These are phyloP conservation scores for Harlomillsia oculata DNA, from an alignment of 1,140 invertebrate species.

Conservation along the genomic window DNA sequence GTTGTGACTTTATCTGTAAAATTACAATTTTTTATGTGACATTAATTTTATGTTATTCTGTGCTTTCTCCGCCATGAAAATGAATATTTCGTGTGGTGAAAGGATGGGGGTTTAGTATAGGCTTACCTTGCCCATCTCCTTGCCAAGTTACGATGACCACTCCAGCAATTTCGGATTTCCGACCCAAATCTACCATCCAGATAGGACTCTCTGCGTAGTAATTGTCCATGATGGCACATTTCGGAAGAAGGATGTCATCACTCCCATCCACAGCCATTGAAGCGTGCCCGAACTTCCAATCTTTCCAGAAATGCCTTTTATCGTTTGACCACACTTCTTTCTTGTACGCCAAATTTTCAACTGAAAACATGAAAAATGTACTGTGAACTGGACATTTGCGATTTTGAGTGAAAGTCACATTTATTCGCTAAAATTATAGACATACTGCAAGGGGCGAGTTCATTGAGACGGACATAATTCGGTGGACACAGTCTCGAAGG, in stretches of 20 bases:
- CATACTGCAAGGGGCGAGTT: conserved; percentile 47
- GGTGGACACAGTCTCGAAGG: conserved; percentile 44
- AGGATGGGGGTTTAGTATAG: too few relatives aligned
- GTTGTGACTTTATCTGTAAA: conserved; percentile 41
- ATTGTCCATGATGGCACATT: conserved; percentile 49
- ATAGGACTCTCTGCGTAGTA: conserved; percentile 48
- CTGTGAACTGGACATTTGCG: not conserved
- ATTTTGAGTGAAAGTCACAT: conserved; percentile 1
- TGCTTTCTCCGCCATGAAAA: too few relatives aligned
- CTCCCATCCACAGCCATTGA: conserved; percentile 42
- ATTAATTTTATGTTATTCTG: too few relatives aligned
- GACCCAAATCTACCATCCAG: conserved; percentile 50
- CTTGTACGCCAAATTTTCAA: conserved; percentile 48
- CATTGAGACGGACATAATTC: conserved; percentile 47
- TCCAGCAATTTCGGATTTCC: conserved; percentile 42
- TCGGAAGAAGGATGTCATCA: conserved; percentile 39
- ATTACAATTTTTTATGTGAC: not conserved
- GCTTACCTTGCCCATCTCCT: conserved; percentile 44
- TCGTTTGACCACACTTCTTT: conserved; percentile 50
- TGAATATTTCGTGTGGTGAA: too few relatives aligned
- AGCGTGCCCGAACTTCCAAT: conserved; percentile 42
- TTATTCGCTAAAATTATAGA: too few relatives aligned
- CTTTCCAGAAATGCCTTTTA: conserved; percentile 45
- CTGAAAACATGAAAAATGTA: conserved; percentile 37
- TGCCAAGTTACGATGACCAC: conserved; percentile 49